Evolutionary conservation across 1,140 invertebrate species (phyloP).

Genomic region (Pararge aegeria): DNA sequence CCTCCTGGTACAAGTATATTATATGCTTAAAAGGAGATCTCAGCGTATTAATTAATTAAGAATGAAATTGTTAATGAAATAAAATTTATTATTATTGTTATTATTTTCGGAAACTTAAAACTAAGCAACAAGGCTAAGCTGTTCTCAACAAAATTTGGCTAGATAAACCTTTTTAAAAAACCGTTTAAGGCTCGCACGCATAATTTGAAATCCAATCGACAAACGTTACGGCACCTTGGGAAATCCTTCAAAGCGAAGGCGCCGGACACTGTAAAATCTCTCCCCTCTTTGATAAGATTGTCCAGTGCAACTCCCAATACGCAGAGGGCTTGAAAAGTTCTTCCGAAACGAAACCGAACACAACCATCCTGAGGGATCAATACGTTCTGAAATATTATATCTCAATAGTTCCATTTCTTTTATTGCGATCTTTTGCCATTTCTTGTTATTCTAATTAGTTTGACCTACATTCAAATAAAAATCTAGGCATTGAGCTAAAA

Average conservation of each 20-base stretch:
- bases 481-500: background rate
- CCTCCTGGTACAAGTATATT: too few species aligned
- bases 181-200: slow-evolving; percentile 50
- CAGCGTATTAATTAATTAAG: too few species aligned
- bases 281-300: slow-evolving; percentile 72
- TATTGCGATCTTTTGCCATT: slow-evolving; percentile 47
- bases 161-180: slow-evolving; percentile 9
- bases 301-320: slow-evolving; percentile 75
- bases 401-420: slow-evolving; percentile 55
- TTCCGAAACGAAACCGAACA: slow-evolving; percentile 71
- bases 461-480: slow-evolving; percentile 13
- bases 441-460: slow-evolving; percentile 50
- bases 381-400: slow-evolving; percentile 75
- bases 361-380: slow-evolving; percentile 68
- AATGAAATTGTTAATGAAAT: too few species aligned
- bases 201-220: slow-evolving; percentile 70
- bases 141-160: too few species aligned
- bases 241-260: slow-evolving; percentile 70
- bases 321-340: slow-evolving; percentile 75
- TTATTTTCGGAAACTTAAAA: too few species aligned
- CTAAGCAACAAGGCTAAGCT: too few species aligned
- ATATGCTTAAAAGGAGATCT: too few species aligned
- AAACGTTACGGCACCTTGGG: slow-evolving; percentile 49
- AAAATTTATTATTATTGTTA: too few species aligned
- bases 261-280: slow-evolving; percentile 74